phyloP scores from a whole-genome alignment of 1,140 invertebrate species.

The Scaptomyza hsui region DNA sequence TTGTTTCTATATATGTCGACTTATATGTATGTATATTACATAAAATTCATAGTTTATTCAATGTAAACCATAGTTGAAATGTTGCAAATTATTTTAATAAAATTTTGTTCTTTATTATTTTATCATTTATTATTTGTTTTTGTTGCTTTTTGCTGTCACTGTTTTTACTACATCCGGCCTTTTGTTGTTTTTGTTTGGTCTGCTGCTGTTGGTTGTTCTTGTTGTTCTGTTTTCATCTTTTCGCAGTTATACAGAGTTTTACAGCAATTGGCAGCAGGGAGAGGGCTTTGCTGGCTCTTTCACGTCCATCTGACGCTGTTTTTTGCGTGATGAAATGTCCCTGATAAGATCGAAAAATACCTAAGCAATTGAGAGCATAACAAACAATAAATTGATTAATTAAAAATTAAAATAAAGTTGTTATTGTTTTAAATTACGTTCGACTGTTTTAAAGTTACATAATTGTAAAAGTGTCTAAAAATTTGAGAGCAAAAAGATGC shows the following conservation, averaged over 20 bases:
- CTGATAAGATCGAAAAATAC: slow-evolving; percentile 84
- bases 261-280: slow-evolving; percentile 84
- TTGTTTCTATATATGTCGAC: slow-evolving; percentile 3
- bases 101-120: slow-evolving; percentile 22
- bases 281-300: slow-evolving; percentile 82
- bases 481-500: slow-evolving; percentile 51
- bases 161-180: slow-evolving; percentile 49
- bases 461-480: slow-evolving; percentile 64
- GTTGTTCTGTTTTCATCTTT: slow-evolving; percentile 34
- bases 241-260: slow-evolving; percentile 42
- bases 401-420: not conserved
- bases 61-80: slow-evolving; percentile 37
- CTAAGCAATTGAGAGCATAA: slow-evolving; percentile 37
- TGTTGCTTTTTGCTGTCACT: slow-evolving; percentile 36
- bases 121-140: slow-evolving; percentile 46
- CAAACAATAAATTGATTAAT: slow-evolving; percentile 21
- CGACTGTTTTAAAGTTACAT: slow-evolving; percentile 38
- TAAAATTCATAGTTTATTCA: slow-evolving; percentile 49
- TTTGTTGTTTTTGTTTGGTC: slow-evolving; percentile 30
- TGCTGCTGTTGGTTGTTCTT: slow-evolving; percentile 25
- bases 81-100: slow-evolving; percentile 67
- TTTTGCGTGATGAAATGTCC: slow-evolving; percentile 84
- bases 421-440: slow-evolving; percentile 38
- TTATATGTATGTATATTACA: slow-evolving; percentile 44
- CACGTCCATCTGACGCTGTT: slow-evolving; percentile 83